Evolutionary conservation across 2,888 invertebrate genomes (phyloP).

Genomic region (Hypsopygia costalis): DNA sequence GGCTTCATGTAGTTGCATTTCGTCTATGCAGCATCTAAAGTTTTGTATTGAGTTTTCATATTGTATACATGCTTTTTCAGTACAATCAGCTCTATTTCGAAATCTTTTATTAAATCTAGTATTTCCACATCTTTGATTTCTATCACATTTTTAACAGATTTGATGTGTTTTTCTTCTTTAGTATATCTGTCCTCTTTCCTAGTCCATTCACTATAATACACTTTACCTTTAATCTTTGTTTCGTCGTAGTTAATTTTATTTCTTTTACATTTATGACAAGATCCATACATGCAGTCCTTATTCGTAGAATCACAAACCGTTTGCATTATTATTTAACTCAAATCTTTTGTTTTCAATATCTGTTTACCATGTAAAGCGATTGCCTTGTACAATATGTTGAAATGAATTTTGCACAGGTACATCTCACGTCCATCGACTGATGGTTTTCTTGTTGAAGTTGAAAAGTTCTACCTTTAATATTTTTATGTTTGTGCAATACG

Average conservation of each 20-base stretch:
- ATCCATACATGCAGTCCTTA: neutral
- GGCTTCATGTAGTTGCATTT: constrained; percentile 12
- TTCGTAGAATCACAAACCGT: neutral
- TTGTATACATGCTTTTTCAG: constrained; percentile 19
- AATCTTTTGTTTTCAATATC: neutral
- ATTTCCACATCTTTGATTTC: constrained; percentile 9
- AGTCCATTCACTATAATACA: constrained; percentile 17
- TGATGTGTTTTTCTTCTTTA: constrained; percentile 13
- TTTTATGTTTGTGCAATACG: too few species aligned
- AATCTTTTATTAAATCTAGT: too few species aligned
- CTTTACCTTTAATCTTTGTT: constrained; percentile 10
- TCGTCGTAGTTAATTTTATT: neutral
- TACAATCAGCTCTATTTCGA: constrained; percentile 14
- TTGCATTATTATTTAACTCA: neutral
- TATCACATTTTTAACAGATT: constrained; percentile 15
- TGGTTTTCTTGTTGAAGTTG: constrained; percentile 12
- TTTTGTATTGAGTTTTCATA: constrained; percentile 15
- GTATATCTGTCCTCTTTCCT: constrained; percentile 15
- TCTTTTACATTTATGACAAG: neutral
- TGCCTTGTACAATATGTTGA: neutral
- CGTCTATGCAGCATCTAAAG: constrained; percentile 13
- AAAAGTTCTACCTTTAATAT: too few species aligned
- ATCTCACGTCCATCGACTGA: constrained; percentile 18
- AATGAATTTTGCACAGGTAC: constrained; percentile 19
- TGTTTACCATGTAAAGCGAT: neutral